Base-by-base conservation (phyloP, 2,888 invertebrate species). In the Uropetala carovei region DNA sequence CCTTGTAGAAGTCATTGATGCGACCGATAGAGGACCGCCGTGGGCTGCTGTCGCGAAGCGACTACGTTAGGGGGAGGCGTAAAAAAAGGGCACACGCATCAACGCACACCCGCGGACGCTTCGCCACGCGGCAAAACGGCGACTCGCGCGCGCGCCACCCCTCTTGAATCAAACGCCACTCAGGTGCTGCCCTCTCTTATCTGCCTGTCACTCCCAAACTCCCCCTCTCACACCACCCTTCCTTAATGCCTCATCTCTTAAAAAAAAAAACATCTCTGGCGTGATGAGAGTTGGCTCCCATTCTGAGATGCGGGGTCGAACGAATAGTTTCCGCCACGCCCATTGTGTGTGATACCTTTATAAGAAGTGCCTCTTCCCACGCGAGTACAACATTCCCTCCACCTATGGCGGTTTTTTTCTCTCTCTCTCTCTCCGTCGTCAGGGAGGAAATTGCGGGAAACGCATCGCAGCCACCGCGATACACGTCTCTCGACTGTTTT, bases 1-100 rank as follows among this genome's bases (percentile, higher is more conserved):
- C 27, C 60, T 86, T 60, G 60, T 59, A 59, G 60, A 60, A 59
- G 60, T 86, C 86, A 60, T 86, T 43, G 89, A 89, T 89, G 30
- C 59, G 68, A 18, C 43, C 43, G 89, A 89, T 89, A 89, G 56
- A 43, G 18, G 83, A 56, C 5, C 83, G 43, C 43, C 43, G 64
- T n/a, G 27, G 18, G 43, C 30, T 30, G 86, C 14, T 60, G 5
- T 27, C 30, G 89, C 43, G 58, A 11, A 27, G 64, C 22, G 43
- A n/a, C n/a, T n/a, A n/a, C n/a, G n/a, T n/a, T n/a, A n/a, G 30
- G 13, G 43, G 64, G 0, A 16, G 14, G 16, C n/a, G 18, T 30
- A 13, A 7, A 43, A n/a, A 18, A 59, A 30, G 59, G 85, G n/a
- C 18, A 16, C 82, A 27, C 30, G 82, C 82, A 82, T 43, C 43